Percentiles rank a stretch among this genome's conserved stretches.
These are phyloP conservation scores for Cheiracanthium punctorium DNA, from an alignment of 2,888 invertebrate genomes.

Conservation along the genomic window DNA sequence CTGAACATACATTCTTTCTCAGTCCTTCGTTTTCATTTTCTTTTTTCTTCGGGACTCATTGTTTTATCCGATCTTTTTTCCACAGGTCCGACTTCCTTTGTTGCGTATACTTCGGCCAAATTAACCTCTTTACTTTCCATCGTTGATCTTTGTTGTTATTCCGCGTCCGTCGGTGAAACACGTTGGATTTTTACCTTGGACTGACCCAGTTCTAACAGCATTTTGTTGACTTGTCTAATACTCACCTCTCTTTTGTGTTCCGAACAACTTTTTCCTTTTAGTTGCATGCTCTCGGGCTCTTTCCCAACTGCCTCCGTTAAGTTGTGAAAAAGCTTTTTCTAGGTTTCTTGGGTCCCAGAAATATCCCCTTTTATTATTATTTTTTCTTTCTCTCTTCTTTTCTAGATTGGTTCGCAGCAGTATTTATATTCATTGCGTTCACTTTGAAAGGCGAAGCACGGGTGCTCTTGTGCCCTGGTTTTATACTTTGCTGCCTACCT, in stretches of 20 bases:
- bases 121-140: constrained; percentile 42
- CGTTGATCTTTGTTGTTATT: background rate
- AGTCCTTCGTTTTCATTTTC: background rate
- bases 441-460: too few relatives aligned
- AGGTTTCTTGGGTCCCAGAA: background rate
- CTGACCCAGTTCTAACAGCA: constrained; percentile 48
- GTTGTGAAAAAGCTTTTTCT: background rate
- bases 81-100: constrained; percentile 24
- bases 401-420: too few relatives aligned
- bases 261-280: background rate
- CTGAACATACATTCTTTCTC: background rate
- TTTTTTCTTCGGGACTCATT: background rate
- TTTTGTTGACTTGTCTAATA: constrained; percentile 9
- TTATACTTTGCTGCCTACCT: too few relatives aligned
- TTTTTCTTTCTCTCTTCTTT: too few relatives aligned
- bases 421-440: too few relatives aligned
- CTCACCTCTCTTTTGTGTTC: background rate
- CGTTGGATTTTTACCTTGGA: constrained; percentile 40
- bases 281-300: background rate
- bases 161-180: constrained; percentile 4
- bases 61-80: background rate
- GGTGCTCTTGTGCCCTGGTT: too few relatives aligned
- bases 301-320: background rate
- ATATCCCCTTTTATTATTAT: background rate
- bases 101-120: constrained; percentile 11